Percentiles rank a stretch among this genome's conserved stretches.
Conservation (phyloP, 2,113 vertebrate species). For the Phodopus roborovskii region DNA sequence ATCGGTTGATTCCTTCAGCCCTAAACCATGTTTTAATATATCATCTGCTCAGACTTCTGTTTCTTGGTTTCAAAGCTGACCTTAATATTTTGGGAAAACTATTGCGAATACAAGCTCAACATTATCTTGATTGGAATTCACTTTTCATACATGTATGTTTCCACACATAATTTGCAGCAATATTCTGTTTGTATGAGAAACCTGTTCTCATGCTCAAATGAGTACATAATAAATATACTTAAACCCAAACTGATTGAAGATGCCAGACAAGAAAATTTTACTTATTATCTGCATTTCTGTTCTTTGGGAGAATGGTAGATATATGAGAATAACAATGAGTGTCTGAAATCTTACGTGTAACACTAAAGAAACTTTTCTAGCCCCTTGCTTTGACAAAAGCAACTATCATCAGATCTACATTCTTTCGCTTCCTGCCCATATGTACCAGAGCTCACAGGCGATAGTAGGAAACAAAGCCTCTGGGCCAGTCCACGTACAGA, state of each 20-base stretch:
- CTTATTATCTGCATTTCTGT: neutral
- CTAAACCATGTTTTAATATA: rapidly evolving
- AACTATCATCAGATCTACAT: neutral
- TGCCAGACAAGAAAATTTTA: neutral
- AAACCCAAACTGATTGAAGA: neutral
- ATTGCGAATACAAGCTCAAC: neutral
- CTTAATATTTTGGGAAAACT: neutral
- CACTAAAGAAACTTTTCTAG: neutral
- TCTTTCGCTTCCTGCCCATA: neutral
- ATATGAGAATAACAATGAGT: neutral
- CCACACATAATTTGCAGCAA: neutral
- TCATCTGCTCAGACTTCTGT: neutral
- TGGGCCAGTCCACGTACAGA: neutral
- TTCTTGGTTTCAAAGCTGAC: neutral
- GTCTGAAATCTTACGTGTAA: neutral
- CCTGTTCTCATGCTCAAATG: neutral
- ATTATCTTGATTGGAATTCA: neutral
- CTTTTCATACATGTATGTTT: neutral
- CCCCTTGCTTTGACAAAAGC: neutral
- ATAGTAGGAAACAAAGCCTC: neutral
- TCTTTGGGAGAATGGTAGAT: neutral
- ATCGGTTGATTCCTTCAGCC: neutral
- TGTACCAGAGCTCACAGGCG: neutral
- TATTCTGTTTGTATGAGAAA: neutral
- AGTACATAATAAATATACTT: neutral